phyloP scores from a whole-genome alignment of 2,888 invertebrate genomes.

The Parnassius orleans region DNA sequence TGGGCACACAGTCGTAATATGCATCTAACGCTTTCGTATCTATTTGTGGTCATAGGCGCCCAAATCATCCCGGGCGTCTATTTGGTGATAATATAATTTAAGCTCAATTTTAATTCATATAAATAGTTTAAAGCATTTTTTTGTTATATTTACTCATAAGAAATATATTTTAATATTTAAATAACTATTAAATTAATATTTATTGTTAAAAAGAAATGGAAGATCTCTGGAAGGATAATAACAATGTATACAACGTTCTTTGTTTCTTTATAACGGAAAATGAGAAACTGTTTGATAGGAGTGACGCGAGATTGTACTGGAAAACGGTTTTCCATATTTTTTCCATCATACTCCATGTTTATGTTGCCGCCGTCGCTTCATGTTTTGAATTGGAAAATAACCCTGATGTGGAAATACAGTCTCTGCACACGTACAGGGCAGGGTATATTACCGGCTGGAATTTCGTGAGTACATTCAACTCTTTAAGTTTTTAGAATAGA shows the following conservation, averaged over 20 bases:
- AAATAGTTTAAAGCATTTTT: neutral
- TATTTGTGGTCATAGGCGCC: conserved; percentile 20
- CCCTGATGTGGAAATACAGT: conserved; percentile 39
- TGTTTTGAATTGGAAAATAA: conserved; percentile 41
- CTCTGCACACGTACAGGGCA: conserved; percentile 45
- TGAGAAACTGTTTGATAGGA: conserved; percentile 63
- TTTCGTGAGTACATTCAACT: conserved; percentile 55
- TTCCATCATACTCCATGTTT: conserved; percentile 48
- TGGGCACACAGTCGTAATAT: conserved; percentile 12
- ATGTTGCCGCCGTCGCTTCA: conserved; percentile 42
- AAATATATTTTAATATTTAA: too few relatives aligned
- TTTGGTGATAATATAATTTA: conserved; percentile 20
- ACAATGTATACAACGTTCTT: conserved; percentile 62
- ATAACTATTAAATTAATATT: too few relatives aligned
- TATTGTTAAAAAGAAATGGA: conserved; percentile 50
- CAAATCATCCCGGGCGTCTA: conserved; percentile 22
- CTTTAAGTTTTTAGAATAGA: too few relatives aligned
- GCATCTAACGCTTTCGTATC: conserved; percentile 17
- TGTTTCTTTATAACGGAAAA: conserved; percentile 70
- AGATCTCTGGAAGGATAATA: conserved; percentile 56
- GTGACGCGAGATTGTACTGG: conserved; percentile 63
- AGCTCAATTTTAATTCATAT: conserved; percentile 4
- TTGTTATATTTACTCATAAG: neutral
- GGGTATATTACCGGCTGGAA: conserved; percentile 67
- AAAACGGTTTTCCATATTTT: conserved; percentile 58